Evolutionary conservation across 2,113 vertebrate species (phyloP).

Genomic region (Oncorhynchus clarkii): DNA sequence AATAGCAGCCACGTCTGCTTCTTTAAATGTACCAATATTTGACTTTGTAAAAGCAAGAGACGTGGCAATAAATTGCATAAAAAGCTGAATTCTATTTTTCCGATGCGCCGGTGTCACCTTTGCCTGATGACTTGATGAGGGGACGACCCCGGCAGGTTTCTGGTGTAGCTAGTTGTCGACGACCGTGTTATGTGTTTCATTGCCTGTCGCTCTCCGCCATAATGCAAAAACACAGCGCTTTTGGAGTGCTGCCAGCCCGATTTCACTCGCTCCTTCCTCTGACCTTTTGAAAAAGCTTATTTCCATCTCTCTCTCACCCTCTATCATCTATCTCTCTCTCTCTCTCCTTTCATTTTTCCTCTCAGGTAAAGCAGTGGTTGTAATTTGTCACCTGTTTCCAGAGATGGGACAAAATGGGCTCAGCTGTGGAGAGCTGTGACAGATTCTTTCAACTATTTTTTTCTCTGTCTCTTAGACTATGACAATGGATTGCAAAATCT

Average conservation of each 20-base stretch:
- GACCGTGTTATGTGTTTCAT: constrained; percentile 36
- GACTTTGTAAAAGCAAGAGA: background rate
- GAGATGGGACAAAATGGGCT: constrained; percentile 24
- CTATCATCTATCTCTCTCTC: constrained; percentile 16
- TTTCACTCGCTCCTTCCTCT: constrained; percentile 30
- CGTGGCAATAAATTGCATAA: constrained; percentile 2
- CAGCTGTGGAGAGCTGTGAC: constrained; percentile 2
- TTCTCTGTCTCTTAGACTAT: background rate
- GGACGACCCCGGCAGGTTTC: constrained; percentile 24
- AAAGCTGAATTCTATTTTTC: constrained; percentile 1
- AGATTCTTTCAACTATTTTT: constrained; percentile 8
- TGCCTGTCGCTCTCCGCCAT: constrained; percentile 16
- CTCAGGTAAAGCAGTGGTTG: constrained; percentile 15
- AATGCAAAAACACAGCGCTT: background rate
- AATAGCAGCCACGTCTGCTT: background rate
- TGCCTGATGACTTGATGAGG: constrained; percentile 17
- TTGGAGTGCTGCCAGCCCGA: background rate
- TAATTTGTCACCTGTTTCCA: constrained; percentile 27
- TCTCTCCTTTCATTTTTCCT: constrained; percentile 13
- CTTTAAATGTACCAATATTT: constrained; percentile 5
- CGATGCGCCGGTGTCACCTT: background rate
- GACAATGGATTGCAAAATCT: background rate
- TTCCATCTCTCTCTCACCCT: constrained; percentile 32
- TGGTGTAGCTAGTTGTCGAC: constrained; percentile 1
- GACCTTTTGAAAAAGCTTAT: constrained; percentile 57